Percentiles rank a stretch among this genome's conserved stretches.
Evolutionary conservation across 2,797 vertebrate genomes (phyloP).

Genomic region (Gymnothorax reevesii): DNA sequence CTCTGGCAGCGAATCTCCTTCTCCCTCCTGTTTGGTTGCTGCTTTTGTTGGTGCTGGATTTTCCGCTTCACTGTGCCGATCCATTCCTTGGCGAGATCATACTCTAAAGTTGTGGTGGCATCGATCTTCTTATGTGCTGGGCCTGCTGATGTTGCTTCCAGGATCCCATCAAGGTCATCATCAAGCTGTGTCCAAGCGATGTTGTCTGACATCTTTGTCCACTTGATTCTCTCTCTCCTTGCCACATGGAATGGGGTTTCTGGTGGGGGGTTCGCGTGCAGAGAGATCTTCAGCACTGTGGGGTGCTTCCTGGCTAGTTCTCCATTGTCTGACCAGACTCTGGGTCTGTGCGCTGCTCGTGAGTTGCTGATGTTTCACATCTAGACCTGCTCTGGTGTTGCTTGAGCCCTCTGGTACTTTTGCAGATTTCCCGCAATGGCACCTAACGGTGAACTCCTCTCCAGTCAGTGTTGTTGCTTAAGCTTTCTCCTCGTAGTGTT

Average conservation of each 20-base stretch:
- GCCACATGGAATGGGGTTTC: too few species aligned
- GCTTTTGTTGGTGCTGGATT: background rate
- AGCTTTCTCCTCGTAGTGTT: conserved; percentile 4
- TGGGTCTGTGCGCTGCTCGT: background rate
- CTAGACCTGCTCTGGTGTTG: background rate
- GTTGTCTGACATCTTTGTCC: too few species aligned
- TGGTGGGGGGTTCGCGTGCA: too few species aligned
- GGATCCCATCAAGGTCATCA: too few species aligned
- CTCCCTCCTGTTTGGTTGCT: conserved; percentile 7
- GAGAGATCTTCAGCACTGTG: too few species aligned
- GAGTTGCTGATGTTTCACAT: too few species aligned
- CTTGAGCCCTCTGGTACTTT: background rate
- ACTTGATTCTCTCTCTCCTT: too few species aligned
- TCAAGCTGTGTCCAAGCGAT: too few species aligned
- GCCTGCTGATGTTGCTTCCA: background rate
- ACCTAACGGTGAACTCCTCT: background rate
- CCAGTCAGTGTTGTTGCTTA: conserved; percentile 1
- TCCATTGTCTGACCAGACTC: too few species aligned
- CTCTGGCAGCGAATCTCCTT: background rate
- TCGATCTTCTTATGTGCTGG: background rate
- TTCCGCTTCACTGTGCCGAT: background rate
- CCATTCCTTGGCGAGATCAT: conserved; percentile 3
- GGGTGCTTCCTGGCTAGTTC: too few species aligned
- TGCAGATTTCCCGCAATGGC: background rate
- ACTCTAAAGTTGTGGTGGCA: too few species aligned